Evolutionary conservation across 2,113 vertebrate species (phyloP), one percentile per base, ranked within the genome.

Genomic region (Etia nguti): DNA sequence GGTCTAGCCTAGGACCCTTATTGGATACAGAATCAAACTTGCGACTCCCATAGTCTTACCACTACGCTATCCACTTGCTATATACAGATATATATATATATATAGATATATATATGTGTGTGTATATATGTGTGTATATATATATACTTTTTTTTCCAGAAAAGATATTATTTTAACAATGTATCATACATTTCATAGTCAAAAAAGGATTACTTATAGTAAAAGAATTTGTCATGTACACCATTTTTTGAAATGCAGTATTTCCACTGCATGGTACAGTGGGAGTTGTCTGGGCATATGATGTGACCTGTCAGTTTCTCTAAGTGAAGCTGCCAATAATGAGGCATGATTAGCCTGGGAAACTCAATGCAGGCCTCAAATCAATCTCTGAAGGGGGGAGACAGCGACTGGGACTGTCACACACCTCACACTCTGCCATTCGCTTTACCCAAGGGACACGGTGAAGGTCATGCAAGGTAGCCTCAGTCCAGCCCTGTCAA

Each of bases 281-380:
- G 46, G 68, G 75, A 83, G 79, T 90, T 85, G 18, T 85, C 57
- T 65, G 52, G 86, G 60, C 81, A 83, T 90, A 85, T 94, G 90
- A 93, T 82, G 80, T 62, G 84, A 55, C 79, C 92, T 95, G 93
- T 94, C 95, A 95, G 73, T 93, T 95, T 94, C 91, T 93, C 89
- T 92, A 91, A 92, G 84, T 94, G 88, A 94, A 62, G 79, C 89
- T 93, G 94, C 93, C 93, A 93, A 94, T 95, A 93, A 92, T 4
- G 68, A 87, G 59, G 82, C 85, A 92, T 93, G 95, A 93, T 93
- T 90, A 24, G 92, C 89, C 84, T 93, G 62, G 83, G 86, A 94
- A 93, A 90, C 80, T 91, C 73, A 80, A 86, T 26, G 60, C 85
- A 24, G 48, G 79, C 82, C 81, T 82, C 89, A 65, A 54, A 90